Evolutionary conservation across 2,888 invertebrate species (phyloP).

Genomic region (Choreutis nemorana): DNA sequence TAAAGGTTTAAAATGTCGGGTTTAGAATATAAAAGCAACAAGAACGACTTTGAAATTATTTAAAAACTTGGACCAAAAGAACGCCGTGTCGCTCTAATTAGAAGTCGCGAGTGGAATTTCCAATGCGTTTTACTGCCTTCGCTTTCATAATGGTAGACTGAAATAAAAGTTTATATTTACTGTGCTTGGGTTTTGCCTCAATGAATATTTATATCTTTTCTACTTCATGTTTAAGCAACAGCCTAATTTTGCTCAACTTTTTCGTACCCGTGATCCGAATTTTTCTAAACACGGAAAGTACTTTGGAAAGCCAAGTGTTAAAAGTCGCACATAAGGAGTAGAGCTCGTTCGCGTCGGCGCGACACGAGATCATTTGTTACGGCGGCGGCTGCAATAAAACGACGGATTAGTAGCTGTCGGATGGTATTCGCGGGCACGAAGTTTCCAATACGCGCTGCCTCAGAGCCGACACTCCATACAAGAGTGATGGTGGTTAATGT

Average conservation of each 20-base stretch:
- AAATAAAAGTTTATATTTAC: conserved; percentile 64
- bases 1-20: too few species aligned
- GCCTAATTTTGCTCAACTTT: too few species aligned
- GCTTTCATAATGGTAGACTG: conserved; percentile 43
- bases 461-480: conserved; percentile 50
- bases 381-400: conserved; percentile 48
- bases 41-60: conserved; percentile 52
- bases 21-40: conserved; percentile 56
- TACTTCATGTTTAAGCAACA: conserved; percentile 32
- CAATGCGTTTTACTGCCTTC: conserved; percentile 45
- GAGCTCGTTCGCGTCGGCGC: too few species aligned
- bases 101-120: conserved; percentile 59
- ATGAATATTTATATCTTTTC: conserved; percentile 62
- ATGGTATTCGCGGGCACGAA: conserved; percentile 36
- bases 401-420: conserved; percentile 47
- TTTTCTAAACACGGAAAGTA: too few species aligned
- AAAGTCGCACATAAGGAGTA: too few species aligned
- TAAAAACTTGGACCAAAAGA: conserved; percentile 41
- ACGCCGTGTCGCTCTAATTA: conserved; percentile 54
- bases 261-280: too few species aligned
- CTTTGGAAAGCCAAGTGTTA: too few species aligned
- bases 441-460: conserved; percentile 52
- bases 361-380: conserved; percentile 45
- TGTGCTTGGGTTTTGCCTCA: conserved; percentile 44
- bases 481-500: conserved; percentile 66